Evolutionary conservation across 2,888 invertebrate genomes (phyloP).

Genomic region (Mythimna albipuncta): DNA sequence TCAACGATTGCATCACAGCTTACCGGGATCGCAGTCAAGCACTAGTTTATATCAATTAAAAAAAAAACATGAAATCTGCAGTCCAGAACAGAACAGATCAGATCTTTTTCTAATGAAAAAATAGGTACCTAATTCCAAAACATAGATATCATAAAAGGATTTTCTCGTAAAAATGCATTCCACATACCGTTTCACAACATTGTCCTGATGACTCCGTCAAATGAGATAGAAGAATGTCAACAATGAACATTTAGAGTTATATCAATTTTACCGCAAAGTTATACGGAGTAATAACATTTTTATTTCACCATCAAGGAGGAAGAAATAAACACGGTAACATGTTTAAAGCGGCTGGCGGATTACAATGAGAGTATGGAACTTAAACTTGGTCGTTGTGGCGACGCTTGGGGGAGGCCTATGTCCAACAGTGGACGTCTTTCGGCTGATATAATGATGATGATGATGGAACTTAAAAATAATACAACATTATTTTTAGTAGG

Average conservation of each 20-base stretch:
- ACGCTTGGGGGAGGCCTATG: too few relatives aligned
- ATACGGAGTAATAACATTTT: conserved; percentile 81
- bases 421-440: too few relatives aligned
- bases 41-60: too few relatives aligned
- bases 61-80: background rate
- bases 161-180: background rate
- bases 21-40: too few relatives aligned
- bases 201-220: conserved; percentile 67
- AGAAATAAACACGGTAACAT: conserved; percentile 69
- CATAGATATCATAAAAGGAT: conserved; percentile 3
- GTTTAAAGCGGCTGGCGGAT: conserved; percentile 61
- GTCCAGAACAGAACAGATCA: too few relatives aligned
- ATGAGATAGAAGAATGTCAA: conserved; percentile 73
- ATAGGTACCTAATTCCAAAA: background rate
- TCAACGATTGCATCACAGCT: too few relatives aligned
- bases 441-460: too few relatives aligned
- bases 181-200: background rate
- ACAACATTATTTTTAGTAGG: too few relatives aligned
- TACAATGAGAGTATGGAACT: conserved; percentile 68
- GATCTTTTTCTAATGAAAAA: background rate
- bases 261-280: conserved; percentile 79
- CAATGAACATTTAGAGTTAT: conserved; percentile 76
- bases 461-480: conserved; percentile 51
- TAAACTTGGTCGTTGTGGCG: too few relatives aligned
- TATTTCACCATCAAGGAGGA: conserved; percentile 75